Base-by-base conservation (phyloP, 2,797 vertebrate species). In the Gymnopithys bicolor region DNA sequence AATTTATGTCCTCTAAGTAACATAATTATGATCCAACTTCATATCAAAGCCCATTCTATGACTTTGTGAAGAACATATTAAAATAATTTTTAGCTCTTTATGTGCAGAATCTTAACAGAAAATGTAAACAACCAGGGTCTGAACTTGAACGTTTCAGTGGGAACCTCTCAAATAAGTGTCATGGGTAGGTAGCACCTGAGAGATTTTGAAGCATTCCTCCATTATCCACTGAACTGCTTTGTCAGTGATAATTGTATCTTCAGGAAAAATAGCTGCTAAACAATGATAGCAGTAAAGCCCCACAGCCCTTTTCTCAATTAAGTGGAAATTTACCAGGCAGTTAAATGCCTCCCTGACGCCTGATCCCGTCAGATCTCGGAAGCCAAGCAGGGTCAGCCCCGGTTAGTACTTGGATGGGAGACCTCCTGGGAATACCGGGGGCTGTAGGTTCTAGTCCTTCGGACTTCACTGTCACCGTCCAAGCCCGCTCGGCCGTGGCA, bases 251-350 rank as follows among this genome's bases (percentile, higher is more conserved):
- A 95, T 53, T 83, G 49, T 88, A 86, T 79, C 88, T 94, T 78
- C 66, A 69, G 86, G 69, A 35, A 69, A 78, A 93, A 81, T 23
- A 81, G 5, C 83, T 78, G 76, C 85, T 93, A 75, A 91, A 56
- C 41, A 89, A 30, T n/a, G 48, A 43, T 10, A 90, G 52, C 73
- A 56, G 59, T 28, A 73, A 85, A 89, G 59, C 75, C 63, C 63
- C 78, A 55, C 82, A 88, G 66, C 41, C 80, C n/a, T 76, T 68
- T 68, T 87, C 80, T 92, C 58, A 70, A 53, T 90, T 94, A 82
- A 88, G 68, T 88, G 74, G 69, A 84, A 91, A 94, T 92, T 70
- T 60, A 70, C 41, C 41, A 43, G 41, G 17, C 41, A 43, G 41
- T 43, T 43, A 43, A 43, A 43, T 43, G 41, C 17, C 41, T 18